Conservation (phyloP, 2,113 vertebrate genomes). For the Ceratotherium simum region DNA sequence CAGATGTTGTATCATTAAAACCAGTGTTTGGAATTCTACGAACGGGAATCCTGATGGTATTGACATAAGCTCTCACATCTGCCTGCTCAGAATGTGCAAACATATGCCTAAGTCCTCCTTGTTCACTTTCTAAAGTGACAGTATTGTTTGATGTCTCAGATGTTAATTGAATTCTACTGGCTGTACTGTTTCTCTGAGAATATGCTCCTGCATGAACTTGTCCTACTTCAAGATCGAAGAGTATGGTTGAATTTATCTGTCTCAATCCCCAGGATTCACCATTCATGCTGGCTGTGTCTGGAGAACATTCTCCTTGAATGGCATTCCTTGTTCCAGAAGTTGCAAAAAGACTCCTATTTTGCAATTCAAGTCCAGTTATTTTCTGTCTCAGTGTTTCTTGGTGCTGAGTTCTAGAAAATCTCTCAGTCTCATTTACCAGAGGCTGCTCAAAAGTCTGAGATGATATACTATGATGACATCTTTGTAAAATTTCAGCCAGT, state of each 20-base stretch:
- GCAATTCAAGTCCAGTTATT: slow-evolving; percentile 78
- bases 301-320: slow-evolving; percentile 76
- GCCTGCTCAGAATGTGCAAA: slow-evolving; percentile 92
- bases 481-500: slow-evolving; percentile 84
- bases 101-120: slow-evolving; percentile 91
- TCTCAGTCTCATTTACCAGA: slow-evolving; percentile 86
- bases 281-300: slow-evolving; percentile 78
- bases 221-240: slow-evolving; percentile 91
- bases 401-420: slow-evolving; percentile 92
- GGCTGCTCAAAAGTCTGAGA: slow-evolving; percentile 84
- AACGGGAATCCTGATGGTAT: slow-evolving; percentile 93
- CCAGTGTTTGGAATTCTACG: slow-evolving; percentile 91
- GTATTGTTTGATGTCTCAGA: slow-evolving; percentile 94
- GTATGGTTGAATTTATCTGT: slow-evolving; percentile 91
- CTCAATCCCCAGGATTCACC: slow-evolving; percentile 68
- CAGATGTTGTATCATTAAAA: slow-evolving; percentile 91
- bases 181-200: slow-evolving; percentile 91
- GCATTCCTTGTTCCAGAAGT: slow-evolving; percentile 72
- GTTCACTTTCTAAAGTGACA: slow-evolving; percentile 92
- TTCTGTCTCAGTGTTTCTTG: slow-evolving; percentile 90
- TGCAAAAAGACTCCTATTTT: slow-evolving; percentile 62
- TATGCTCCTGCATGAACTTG: slow-evolving; percentile 91
- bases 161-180: slow-evolving; percentile 90
- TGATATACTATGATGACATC: slow-evolving; percentile 82
- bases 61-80: slow-evolving; percentile 92